phyloP scores from a whole-genome alignment of 2,113 vertebrate species.

The Antechinus stuartii region DNA sequence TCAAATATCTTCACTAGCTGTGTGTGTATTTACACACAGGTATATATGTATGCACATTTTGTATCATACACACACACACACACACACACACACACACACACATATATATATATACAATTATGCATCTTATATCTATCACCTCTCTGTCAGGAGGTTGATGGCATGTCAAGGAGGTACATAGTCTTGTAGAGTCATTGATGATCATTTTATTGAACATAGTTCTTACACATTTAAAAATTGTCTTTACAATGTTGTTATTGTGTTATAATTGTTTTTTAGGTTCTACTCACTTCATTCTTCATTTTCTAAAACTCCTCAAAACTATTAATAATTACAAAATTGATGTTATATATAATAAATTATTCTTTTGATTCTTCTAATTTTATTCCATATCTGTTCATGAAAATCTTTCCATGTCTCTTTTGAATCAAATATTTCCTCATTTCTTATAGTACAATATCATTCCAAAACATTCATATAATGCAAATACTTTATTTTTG shows the following conservation, averaged over 20 bases:
- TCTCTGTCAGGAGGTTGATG: neutral
- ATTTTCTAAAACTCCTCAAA: neutral
- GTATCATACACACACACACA: too few relatives aligned
- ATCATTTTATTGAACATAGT: neutral
- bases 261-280: neutral
- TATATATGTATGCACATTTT: too few relatives aligned
- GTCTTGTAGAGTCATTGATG: neutral
- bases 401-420: neutral
- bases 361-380: neutral
- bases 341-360: neutral
- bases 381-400: neutral
- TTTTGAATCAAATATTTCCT: neutral
- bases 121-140: too few relatives aligned
- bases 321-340: neutral
- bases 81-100: too few relatives aligned
- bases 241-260: neutral
- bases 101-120: too few relatives aligned
- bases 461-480: neutral
- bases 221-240: neutral
- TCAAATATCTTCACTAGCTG: neutral
- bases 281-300: neutral
- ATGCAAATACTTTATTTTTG: neutral
- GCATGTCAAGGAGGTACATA: neutral
- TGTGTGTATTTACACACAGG: neutral
- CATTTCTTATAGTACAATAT: neutral